phyloP scores from a whole-genome alignment of 64 coral and sea anemone genomes.

The Platygyra sinensis region DNA sequence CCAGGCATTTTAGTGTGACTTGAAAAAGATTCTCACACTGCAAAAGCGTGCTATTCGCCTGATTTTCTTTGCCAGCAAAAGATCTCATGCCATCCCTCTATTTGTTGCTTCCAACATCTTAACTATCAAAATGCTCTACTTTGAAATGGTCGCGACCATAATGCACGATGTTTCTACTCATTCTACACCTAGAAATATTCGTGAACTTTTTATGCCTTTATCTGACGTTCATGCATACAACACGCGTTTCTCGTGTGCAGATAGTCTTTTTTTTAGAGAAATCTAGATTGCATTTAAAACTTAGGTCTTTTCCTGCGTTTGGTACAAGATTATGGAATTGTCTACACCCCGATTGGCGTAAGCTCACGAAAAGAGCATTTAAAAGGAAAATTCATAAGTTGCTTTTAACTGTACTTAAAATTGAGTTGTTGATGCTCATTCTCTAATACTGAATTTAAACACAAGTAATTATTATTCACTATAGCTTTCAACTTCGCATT shows the following conservation, averaged over 20 bases:
- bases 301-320: no score
- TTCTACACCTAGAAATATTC: slow-evolving; percentile 6
- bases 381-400: neutral
- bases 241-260: neutral
- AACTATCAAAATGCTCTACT: neutral
- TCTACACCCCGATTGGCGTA: no score
- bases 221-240: neutral
- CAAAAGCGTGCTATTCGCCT: neutral
- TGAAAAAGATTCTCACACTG: neutral
- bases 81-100: slow-evolving; percentile 15
- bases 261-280: neutral
- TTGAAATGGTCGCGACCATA: slow-evolving; percentile 1
- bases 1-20: neutral
- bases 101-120: neutral
- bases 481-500: no score
- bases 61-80: slow-evolving; percentile 5
- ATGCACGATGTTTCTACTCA: neutral
- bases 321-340: no score
- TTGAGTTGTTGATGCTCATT: no score
- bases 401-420: no score
- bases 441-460: no score
- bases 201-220: neutral
- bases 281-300: neutral
- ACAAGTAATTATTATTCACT: no score
- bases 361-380: no score